A percentile compares a stretch with the other conserved stretches of the same genome.
Evolutionary conservation across 2,113 vertebrate species (phyloP).

Genomic region (Hystrix cristata): DNA sequence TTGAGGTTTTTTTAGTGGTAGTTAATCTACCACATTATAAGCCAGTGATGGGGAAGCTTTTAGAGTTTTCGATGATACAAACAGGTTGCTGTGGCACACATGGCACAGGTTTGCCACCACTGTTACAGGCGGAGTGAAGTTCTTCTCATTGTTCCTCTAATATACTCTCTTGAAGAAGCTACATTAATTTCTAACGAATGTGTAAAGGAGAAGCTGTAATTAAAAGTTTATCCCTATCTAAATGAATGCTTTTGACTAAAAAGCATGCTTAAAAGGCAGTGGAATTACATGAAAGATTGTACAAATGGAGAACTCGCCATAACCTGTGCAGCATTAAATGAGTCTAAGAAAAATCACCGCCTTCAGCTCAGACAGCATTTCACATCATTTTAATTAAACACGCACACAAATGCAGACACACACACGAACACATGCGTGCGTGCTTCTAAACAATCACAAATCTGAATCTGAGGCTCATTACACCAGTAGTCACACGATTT

Average conservation of each 20-base stretch:
- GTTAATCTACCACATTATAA: neutral
- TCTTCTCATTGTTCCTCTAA: neutral
- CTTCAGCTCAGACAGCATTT: slow-evolving; percentile 50
- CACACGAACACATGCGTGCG: neutral
- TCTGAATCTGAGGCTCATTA: slow-evolving; percentile 46
- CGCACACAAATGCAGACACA: neutral
- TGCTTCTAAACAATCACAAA: neutral
- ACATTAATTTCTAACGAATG: neutral
- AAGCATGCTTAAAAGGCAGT: slow-evolving; percentile 61
- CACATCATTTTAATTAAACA: slow-evolving; percentile 76
- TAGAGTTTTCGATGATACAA: neutral
- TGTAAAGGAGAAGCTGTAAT: slow-evolving; percentile 63
- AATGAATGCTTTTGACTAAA: slow-evolving; percentile 69
- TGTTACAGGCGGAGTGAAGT: neutral
- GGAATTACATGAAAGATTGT: slow-evolving; percentile 60
- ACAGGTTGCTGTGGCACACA: neutral
- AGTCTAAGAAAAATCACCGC: slow-evolving; percentile 60
- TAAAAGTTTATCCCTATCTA: slow-evolving; percentile 71
- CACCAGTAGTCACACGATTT: neutral
- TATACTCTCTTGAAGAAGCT: neutral
- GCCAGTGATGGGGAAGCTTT: neutral
- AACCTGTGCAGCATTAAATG: slow-evolving; percentile 57
- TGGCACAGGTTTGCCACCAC: neutral
- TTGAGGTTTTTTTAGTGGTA: neutral
- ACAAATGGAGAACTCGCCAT: slow-evolving; percentile 55